phyloP scores from a whole-genome alignment of 2,888 invertebrate genomes.

The Tachina grossa region DNA sequence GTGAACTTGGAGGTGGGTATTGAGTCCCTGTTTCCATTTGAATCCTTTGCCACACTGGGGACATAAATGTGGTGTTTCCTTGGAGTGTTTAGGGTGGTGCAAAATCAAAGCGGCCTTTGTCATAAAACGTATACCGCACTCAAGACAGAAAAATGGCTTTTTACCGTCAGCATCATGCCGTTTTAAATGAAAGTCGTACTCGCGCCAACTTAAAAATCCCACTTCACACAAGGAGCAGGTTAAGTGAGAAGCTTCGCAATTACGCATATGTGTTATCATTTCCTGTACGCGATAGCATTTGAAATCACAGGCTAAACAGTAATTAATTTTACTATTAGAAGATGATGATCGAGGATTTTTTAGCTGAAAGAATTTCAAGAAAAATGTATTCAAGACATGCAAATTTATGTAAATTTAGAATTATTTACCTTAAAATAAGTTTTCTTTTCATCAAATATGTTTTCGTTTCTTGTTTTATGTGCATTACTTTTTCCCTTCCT shows the following conservation, averaged over 20 bases:
- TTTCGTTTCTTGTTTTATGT: constrained; percentile 58
- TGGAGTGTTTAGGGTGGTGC: constrained; percentile 85
- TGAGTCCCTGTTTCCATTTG: constrained; percentile 85
- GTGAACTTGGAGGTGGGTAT: constrained; percentile 84
- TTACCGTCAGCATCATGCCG: constrained; percentile 82
- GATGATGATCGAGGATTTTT: constrained; percentile 77
- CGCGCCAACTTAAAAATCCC: constrained; percentile 79
- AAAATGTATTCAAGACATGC: neutral
- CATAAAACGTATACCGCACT: constrained; percentile 84
- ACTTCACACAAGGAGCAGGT: constrained; percentile 81
- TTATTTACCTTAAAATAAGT: constrained; percentile 78
- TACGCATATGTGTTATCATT: constrained; percentile 80
- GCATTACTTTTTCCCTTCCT: neutral
- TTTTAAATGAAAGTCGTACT: constrained; percentile 81
- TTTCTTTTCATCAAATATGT: constrained; percentile 79
- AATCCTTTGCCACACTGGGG: constrained; percentile 84
- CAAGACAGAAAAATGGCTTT: constrained; percentile 84
- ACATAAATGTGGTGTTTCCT: constrained; percentile 84
- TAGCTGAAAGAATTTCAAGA: constrained; percentile 70
- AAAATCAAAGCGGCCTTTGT: constrained; percentile 83
- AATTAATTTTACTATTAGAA: constrained; percentile 81
- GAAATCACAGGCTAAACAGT: constrained; percentile 82
- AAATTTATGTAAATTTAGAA: neutral
- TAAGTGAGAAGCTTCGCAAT: constrained; percentile 78
- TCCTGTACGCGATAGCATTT: constrained; percentile 82